Evolutionary conservation across 1,140 invertebrate genomes (phyloP).

Genomic region (Apis cerana): DNA sequence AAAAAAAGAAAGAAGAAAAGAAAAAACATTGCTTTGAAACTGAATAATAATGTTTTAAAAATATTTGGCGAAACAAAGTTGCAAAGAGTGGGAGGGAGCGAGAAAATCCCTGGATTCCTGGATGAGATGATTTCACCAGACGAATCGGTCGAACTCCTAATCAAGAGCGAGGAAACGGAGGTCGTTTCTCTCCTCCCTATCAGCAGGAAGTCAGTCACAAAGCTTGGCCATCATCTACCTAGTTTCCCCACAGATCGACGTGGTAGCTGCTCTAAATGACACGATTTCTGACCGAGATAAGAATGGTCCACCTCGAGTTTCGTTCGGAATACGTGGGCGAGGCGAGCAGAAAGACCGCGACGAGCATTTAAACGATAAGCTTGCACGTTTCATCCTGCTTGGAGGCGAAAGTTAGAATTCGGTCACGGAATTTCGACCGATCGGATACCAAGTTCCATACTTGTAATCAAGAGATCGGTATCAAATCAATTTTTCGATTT

Average conservation of each 20-base stretch:
- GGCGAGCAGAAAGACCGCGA: slow-evolving; percentile 46
- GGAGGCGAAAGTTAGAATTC: slow-evolving; percentile 61
- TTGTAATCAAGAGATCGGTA: background rate
- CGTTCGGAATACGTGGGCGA: slow-evolving; percentile 53
- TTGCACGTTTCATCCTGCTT: slow-evolving; percentile 27
- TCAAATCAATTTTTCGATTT: background rate
- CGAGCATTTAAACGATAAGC: slow-evolving; percentile 67
- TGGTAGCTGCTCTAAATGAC: slow-evolving; percentile 59
- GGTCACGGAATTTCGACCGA: background rate
- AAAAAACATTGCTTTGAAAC: background rate
- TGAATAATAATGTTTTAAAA: no score
- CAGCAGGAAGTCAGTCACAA: slow-evolving; percentile 12
- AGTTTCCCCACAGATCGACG: slow-evolving; percentile 54
- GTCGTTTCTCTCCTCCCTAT: slow-evolving; percentile 12
- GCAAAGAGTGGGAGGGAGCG: background rate
- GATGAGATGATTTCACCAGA: background rate
- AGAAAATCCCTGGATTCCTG: background rate
- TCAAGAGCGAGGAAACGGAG: background rate
- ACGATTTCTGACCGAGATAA: slow-evolving; percentile 65
- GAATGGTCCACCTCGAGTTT: slow-evolving; percentile 49
- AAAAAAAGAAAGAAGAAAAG: background rate
- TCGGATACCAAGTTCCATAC: background rate
- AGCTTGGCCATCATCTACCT: background rate
- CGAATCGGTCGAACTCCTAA: background rate
- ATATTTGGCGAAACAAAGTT: background rate